phyloP scores from a whole-genome alignment of 2,113 vertebrate genomes.

The Formicarius rufipectus region DNA sequence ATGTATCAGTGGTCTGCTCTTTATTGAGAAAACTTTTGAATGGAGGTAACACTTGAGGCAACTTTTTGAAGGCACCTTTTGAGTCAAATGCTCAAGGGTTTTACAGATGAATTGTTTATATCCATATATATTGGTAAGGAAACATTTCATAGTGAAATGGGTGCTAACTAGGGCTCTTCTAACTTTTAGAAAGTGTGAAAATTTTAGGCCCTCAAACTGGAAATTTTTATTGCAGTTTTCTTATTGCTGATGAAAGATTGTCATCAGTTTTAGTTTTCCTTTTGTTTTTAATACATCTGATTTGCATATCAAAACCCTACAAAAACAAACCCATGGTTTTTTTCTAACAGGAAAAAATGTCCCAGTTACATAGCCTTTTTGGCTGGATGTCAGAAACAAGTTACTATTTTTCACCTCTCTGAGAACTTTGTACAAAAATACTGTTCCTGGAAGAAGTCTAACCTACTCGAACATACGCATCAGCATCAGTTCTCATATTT shows the following conservation, averaged over 20 bases:
- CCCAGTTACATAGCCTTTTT: background rate
- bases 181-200: background rate
- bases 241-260: background rate
- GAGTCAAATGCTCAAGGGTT: background rate
- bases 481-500: slow-evolving; percentile 14
- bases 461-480: background rate
- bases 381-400: background rate
- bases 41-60: background rate
- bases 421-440: background rate
- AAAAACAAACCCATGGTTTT: background rate
- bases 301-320: background rate
- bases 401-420: background rate
- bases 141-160: background rate
- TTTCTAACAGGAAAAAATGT: background rate
- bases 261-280: background rate
- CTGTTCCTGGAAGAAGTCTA: background rate
- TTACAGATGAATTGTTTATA: background rate
- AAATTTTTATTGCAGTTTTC: background rate
- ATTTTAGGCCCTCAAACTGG: background rate
- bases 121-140: background rate
- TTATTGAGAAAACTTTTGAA: background rate
- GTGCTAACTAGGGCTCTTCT: background rate
- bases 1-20: background rate
- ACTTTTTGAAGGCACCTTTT: background rate
- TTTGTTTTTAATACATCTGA: background rate